Conservation (phyloP, 2,797 vertebrate genomes). For the Hippoglossus hippoglossus region DNA sequence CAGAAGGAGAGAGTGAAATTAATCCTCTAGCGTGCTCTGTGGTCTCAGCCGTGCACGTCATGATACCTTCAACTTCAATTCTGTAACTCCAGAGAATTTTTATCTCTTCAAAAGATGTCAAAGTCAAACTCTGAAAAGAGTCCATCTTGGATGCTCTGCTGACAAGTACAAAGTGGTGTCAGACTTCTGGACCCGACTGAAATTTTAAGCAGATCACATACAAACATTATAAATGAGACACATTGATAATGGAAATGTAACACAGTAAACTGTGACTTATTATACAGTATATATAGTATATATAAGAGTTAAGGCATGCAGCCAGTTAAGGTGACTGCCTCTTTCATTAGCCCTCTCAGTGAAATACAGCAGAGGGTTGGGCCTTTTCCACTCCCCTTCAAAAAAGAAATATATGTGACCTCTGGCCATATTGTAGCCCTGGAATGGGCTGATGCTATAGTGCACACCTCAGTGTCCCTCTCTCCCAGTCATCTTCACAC, state of each 20-base stretch:
- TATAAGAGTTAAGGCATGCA: conserved; percentile 10
- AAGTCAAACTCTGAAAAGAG: neutral
- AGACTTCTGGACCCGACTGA: no score
- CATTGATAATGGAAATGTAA: conserved; percentile 3
- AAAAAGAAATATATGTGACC: conserved; percentile 59
- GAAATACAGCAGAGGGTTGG: conserved; percentile 41
- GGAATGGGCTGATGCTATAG: conserved; percentile 45
- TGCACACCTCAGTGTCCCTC: conserved; percentile 38
- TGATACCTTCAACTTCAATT: conserved; percentile 25
- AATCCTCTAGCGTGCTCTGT: conserved; percentile 54
- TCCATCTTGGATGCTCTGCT: neutral
- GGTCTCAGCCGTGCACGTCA: conserved; percentile 41
- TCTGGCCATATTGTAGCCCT: conserved; percentile 50
- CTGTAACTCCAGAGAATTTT: neutral
- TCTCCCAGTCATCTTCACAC: conserved; percentile 50
- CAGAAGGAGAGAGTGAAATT: conserved; percentile 57
- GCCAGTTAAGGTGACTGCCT: conserved; percentile 36
- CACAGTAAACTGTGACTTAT: conserved; percentile 3
- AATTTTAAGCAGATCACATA: conserved; percentile 13
- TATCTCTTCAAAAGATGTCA: neutral
- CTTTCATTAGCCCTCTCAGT: conserved; percentile 44
- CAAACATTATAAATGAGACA: conserved; percentile 7
- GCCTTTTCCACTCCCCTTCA: conserved; percentile 34
- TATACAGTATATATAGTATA: neutral
- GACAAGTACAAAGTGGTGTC: neutral